Evolutionary conservation across 2,797 vertebrate genomes (phyloP), one percentile per base, ranked within the genome.

Genomic region (Eidolon dupreanum): DNA sequence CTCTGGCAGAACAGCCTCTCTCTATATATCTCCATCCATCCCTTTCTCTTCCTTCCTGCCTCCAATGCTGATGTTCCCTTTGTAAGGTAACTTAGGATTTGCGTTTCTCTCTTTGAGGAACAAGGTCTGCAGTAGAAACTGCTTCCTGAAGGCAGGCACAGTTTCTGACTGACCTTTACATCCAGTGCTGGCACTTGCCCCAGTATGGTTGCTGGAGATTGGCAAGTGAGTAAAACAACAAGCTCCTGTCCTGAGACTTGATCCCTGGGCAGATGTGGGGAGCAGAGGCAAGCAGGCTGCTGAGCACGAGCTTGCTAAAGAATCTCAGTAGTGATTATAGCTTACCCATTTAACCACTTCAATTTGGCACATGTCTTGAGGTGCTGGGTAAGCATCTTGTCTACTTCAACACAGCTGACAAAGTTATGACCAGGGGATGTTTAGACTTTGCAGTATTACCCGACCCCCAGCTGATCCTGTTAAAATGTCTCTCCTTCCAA

Each of bases 311-410:
- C 77, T 65, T 46, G 51, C 15, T 9, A 12, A 65, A 79, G 95
- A 73, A 33, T 38, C 77, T 49, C 3, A 0, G n/a, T 55, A 12
- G 88, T 65, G 95, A 68, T 82, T 92, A 53, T 3, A 43, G 92
- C 87, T 92, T 41, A 63, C 70, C 15, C 41, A 13, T 93, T 79
- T 73, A 92, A 55, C 96, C 68, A 8, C 92, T 88, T 85, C 70
- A 43, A 5, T 88, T 83, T 90, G 92, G 96, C 94, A 38, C 8
- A 9, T 89, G 95, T 68, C 95, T 96, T 3, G 38, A 91, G 94
- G 88, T 94, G 96, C 97, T 95, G 95, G 90, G 71, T 97, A 94
- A 97, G 97, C 97, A 95, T 97, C 95, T 96, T 95, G 96, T 93
- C 95, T 79, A 77, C 90, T 53, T 77, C 92, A 90, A 75, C 93